Percentiles rank a stretch among this genome's conserved stretches.
phyloP scores from a whole-genome alignment of 1,140 invertebrate genomes.

The Mylabris phalerata region DNA sequence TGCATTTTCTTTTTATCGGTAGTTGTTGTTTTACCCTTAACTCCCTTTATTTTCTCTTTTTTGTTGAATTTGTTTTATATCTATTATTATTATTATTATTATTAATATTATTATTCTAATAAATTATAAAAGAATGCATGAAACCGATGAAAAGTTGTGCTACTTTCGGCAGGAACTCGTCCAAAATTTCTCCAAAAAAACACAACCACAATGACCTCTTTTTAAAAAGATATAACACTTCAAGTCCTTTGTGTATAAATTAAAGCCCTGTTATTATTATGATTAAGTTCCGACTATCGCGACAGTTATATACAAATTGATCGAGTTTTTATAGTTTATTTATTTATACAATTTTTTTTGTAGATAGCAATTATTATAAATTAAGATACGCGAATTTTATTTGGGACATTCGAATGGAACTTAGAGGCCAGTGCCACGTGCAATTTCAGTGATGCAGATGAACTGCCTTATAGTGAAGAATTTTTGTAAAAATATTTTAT shows the following conservation, averaged over 20 bases:
- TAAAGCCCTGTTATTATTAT: constrained; percentile 16
- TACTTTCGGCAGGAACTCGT: constrained; percentile 28
- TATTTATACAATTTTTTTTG: constrained; percentile 34
- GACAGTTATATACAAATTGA: constrained; percentile 13
- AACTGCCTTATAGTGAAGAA: constrained; percentile 19
- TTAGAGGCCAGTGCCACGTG: constrained; percentile 41
- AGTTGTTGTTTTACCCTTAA: neutral
- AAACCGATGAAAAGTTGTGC: constrained; percentile 13
- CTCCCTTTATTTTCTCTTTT: neutral
- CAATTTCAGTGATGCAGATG: constrained; percentile 32
- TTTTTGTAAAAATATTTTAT: constrained; percentile 29
- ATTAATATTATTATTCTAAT: too few relatives aligned
- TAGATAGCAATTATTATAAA: constrained; percentile 31
- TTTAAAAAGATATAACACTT: neutral
- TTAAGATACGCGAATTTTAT: constrained; percentile 27
- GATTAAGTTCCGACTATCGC: neutral
- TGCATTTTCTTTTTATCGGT: constrained; percentile 36
- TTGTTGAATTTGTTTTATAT: too few relatives aligned
- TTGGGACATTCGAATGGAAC: constrained; percentile 27
- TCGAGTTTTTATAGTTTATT: constrained; percentile 31
- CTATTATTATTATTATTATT: too few relatives aligned
- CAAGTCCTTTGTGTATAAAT: constrained; percentile 35
- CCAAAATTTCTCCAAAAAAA: constrained; percentile 19
- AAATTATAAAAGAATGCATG: too few relatives aligned
- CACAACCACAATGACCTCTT: constrained; percentile 41